Base-by-base conservation (phyloP, 1,140 invertebrate species). In the Brachionus calyciflorus region DNA sequence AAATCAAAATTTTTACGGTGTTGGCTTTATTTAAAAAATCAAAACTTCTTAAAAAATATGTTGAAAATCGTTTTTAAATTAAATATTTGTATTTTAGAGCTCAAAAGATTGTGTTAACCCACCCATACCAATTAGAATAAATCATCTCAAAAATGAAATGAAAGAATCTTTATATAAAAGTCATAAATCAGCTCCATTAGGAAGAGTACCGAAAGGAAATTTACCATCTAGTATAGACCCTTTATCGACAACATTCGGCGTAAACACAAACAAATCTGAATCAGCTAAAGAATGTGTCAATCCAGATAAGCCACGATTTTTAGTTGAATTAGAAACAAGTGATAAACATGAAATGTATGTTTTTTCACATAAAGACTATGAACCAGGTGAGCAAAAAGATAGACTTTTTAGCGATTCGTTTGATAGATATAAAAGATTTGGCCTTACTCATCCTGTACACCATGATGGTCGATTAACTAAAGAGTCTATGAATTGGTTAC, bases 361-460 rank as follows among this genome's bases (percentile, higher is more conserved):
- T 19, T 75, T 75, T 28, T 79, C 82, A 24, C 84, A 85, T 78
- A 77, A 75, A 24, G 81, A 83, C 69, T 84, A 79, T 78, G 78
- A 82, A 46, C 80, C 80, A n/a, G 80, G 82, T 6, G 84, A 85
- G 57, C 79, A 80, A 63, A 77, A 81, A 12, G 78, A 79, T 12
- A 78, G 84, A 12, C 80, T 78, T 26, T 85, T 85, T 77, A 80
- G 78, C 6, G 79, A 80, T 7, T 70, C 77, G 26, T 85, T 80
- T 68, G 70, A 78, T 40, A n/a, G 60, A 0, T 79, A 79, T 1
- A 77, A 69, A 19, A 80, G 78, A 44, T 82, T 81, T 79, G 84
- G 84, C 17, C 79, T 81, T 26, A 83, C 83, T 9, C 83, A 83
- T n/a, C 83, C 83, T 46, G 83, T 84, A 70, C 78, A 80, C 76